These are phyloP conservation scores for Ormia ochracea DNA, from an alignment of 2,888 invertebrate species.

Conservation along the genomic window DNA sequence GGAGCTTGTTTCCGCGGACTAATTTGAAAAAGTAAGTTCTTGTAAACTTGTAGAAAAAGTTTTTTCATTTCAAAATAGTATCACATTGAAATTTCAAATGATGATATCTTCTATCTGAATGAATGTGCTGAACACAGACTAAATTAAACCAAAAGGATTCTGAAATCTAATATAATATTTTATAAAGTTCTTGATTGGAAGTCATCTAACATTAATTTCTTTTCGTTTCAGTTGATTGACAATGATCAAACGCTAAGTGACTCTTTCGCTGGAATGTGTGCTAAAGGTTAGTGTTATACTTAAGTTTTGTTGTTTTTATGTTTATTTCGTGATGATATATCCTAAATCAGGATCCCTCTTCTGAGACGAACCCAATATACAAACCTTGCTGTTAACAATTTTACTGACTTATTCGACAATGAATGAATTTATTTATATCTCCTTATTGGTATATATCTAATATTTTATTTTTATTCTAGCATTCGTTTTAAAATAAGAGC, in stretches of 20 bases:
- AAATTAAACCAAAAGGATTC: constrained; percentile 63
- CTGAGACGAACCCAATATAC: constrained; percentile 50
- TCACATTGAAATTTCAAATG: too few species aligned
- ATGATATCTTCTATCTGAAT: constrained; percentile 53
- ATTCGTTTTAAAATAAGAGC: background rate
- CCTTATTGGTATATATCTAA: background rate
- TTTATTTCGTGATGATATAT: constrained; percentile 35
- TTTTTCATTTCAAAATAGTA: too few species aligned
- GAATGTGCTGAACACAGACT: constrained; percentile 49
- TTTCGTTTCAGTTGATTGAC: background rate
- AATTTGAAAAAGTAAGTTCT: background rate
- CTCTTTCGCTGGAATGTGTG: background rate
- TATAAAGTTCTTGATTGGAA: background rate
- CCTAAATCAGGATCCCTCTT: constrained; percentile 53
- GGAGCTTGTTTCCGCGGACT: background rate
- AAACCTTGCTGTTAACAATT: constrained; percentile 49
- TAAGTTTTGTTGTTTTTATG: background rate
- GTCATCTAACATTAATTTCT: background rate
- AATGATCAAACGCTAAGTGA: background rate
- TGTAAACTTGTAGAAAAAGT: background rate
- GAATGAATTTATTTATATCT: background rate
- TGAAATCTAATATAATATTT: constrained; percentile 17
- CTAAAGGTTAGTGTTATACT: background rate
- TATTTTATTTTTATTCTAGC: background rate
- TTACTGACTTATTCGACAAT: constrained; percentile 14